Evolutionary conservation across 2,113 vertebrate species (phyloP).

Genomic region (Ameiurus melas): DNA sequence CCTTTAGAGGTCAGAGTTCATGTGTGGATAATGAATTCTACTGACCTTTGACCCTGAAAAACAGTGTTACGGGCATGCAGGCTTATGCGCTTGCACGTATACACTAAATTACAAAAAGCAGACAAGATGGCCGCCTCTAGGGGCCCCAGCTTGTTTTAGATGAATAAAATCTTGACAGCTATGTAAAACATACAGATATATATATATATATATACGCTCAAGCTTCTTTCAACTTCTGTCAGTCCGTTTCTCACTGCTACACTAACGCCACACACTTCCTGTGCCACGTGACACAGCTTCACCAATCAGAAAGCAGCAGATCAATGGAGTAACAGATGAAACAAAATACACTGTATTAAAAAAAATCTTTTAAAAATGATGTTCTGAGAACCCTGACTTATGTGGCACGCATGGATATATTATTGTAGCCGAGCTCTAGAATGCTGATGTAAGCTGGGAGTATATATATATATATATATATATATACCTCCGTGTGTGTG

Average conservation of each 20-base stretch:
- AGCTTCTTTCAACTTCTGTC: background rate
- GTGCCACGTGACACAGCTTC: background rate
- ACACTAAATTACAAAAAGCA: background rate
- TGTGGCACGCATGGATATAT: background rate
- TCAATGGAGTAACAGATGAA: background rate
- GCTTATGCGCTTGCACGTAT: background rate
- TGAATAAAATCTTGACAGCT: no score
- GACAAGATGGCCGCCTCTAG: background rate
- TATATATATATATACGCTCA: no score
- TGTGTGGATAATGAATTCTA: slow-evolving; percentile 45
- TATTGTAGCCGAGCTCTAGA: background rate
- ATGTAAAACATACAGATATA: background rate
- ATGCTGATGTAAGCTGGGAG: background rate
- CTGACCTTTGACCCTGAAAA: slow-evolving; percentile 26
- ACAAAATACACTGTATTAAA: background rate
- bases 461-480: background rate
- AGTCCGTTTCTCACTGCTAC: background rate
- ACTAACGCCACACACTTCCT: background rate
- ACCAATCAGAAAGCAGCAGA: background rate
- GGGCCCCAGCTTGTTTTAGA: no score
- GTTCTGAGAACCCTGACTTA: background rate
- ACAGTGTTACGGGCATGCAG: slow-evolving; percentile 3
- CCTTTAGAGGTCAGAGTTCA: slow-evolving; percentile 36
- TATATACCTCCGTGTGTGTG: background rate
- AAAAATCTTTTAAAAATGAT: background rate